Evolutionary conservation across 2,113 vertebrate species (phyloP).

Genomic region (Pterophyllum scalare): DNA sequence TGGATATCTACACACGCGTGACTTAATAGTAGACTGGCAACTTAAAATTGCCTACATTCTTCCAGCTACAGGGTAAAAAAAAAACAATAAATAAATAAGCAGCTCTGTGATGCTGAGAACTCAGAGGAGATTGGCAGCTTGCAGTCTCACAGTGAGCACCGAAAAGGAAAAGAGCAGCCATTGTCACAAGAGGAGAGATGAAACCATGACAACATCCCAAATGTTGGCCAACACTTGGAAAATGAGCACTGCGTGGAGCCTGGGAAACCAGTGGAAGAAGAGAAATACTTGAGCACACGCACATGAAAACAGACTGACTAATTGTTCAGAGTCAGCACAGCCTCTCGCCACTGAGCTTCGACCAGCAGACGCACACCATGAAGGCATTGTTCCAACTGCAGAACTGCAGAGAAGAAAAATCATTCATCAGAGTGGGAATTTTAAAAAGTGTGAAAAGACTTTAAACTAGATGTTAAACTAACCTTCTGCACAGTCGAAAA

Average conservation of each 20-base stretch:
- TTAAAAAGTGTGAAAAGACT: neutral
- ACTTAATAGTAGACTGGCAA: too few relatives aligned
- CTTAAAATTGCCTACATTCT: neutral
- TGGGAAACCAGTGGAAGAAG: conserved; percentile 43
- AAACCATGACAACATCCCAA: conserved; percentile 79
- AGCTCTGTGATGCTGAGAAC: neutral
- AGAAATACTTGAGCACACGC: conserved; percentile 32
- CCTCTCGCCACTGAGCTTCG: conserved; percentile 35
- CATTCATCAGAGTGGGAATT: neutral
- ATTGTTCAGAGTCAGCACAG: conserved; percentile 72
- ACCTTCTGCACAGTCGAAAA: neutral
- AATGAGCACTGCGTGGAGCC: conserved; percentile 62
- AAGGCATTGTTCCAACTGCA: conserved; percentile 45
- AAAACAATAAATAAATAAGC: neutral
- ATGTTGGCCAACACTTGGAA: conserved; percentile 67
- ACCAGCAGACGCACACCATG: conserved; percentile 37
- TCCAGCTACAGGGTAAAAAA: neutral
- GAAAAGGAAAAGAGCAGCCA: conserved; percentile 60
- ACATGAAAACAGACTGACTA: conserved; percentile 62
- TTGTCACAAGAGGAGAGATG: conserved; percentile 62
- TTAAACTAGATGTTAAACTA: neutral
- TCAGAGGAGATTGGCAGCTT: conserved; percentile 17
- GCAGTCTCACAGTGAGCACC: conserved; percentile 51
- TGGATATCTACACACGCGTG: too few relatives aligned
- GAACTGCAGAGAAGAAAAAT: neutral